Conservation (phyloP, 2,797 vertebrate species). For the Loriculus beryllinus region DNA sequence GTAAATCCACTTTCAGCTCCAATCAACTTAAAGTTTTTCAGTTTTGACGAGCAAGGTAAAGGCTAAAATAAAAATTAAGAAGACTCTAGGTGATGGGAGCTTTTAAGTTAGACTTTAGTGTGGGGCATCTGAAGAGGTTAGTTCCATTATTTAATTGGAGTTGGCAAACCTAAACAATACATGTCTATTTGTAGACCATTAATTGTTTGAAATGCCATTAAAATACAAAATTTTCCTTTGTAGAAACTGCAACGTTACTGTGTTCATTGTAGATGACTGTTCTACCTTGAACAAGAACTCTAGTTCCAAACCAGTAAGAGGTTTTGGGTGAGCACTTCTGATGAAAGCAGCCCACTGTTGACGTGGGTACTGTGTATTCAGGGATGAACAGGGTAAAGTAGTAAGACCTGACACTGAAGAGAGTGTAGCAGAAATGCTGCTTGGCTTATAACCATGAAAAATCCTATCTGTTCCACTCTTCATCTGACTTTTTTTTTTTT, state of each 20-base stretch:
- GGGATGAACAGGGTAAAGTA: neutral
- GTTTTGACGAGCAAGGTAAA: neutral
- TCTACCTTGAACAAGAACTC: neutral
- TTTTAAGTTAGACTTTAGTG: neutral
- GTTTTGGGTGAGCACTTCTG: neutral
- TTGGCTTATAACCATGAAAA: neutral
- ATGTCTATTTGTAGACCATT: neutral
- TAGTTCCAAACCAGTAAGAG: neutral
- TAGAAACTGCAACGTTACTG: neutral
- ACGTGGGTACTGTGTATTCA: neutral
- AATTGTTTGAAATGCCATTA: neutral
- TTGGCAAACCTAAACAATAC: neutral
- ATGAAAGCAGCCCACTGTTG: neutral
- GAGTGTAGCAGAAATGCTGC: neutral
- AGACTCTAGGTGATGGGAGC: neutral
- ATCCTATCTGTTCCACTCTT: neutral
- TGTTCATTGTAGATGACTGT: neutral
- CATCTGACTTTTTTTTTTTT: neutral
- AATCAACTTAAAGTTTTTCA: neutral
- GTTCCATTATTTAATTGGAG: neutral
- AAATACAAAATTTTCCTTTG: neutral
- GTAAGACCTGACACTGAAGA: neutral
- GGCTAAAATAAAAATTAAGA: neutral
- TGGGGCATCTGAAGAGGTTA: neutral
- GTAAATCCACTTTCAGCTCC: neutral